These are phyloP conservation scores for Dissostichus mawsoni DNA, from an alignment of 2,113 vertebrate genomes.

Conservation along the genomic window DNA sequence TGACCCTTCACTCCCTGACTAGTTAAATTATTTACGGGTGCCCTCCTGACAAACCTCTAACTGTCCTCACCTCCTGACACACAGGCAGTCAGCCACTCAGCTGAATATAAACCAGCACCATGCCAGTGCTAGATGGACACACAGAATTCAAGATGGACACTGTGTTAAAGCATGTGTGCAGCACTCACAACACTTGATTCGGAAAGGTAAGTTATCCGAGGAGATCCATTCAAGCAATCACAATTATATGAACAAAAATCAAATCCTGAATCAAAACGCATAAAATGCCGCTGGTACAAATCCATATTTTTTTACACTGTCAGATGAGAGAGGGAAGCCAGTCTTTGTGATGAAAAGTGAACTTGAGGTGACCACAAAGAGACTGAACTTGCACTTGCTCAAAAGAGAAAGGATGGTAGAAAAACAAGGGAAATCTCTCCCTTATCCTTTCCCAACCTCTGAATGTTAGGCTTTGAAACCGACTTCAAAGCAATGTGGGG, in stretches of 20 bases:
- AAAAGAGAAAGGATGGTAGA: constrained; percentile 47
- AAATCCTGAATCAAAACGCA: constrained; percentile 29
- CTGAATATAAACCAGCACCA: constrained; percentile 58
- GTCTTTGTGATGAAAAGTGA: constrained; percentile 65
- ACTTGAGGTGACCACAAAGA: constrained; percentile 61
- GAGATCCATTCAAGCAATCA: constrained; percentile 20
- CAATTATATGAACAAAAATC: constrained; percentile 11
- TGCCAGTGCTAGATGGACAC: neutral
- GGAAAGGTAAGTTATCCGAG: neutral
- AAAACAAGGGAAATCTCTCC: constrained; percentile 62
- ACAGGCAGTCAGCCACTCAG: constrained; percentile 46
- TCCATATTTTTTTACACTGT: constrained; percentile 33
- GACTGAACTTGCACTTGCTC: constrained; percentile 43
- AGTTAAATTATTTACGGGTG: constrained; percentile 76
- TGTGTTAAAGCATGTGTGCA: neutral
- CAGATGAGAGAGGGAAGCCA: constrained; percentile 38
- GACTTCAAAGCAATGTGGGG: constrained; percentile 72
- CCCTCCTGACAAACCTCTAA: constrained; percentile 65
- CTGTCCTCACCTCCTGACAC: constrained; percentile 67
- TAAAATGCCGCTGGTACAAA: constrained; percentile 1
- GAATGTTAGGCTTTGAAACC: constrained; percentile 73
- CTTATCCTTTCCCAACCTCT: constrained; percentile 69
- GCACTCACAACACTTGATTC: neutral
- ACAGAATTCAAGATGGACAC: neutral
- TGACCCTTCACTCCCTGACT: constrained; percentile 70